Percentiles rank a stretch among this genome's conserved stretches.
phyloP scores from a whole-genome alignment of 2,888 invertebrate species.

The Drosophila anomelani region DNA sequence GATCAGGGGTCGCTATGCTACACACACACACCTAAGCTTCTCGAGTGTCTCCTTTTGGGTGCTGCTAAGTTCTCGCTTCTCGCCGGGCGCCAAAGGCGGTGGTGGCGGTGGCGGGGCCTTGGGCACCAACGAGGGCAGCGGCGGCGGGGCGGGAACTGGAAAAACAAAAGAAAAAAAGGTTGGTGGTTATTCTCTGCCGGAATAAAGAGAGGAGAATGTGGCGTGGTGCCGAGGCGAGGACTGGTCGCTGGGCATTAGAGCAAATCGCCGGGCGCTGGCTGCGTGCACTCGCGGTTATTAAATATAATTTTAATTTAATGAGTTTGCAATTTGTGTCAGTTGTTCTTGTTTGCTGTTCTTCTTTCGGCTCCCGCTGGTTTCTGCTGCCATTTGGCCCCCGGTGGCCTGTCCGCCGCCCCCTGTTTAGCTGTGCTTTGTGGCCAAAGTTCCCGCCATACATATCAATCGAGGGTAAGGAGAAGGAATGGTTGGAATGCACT shows the following conservation, averaged over 20 bases:
- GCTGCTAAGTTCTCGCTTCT: constrained; percentile 87
- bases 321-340: constrained; percentile 80
- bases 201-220: constrained; percentile 13
- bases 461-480: constrained; percentile 60
- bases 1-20: constrained; percentile 8
- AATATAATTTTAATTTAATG: constrained; percentile 80
- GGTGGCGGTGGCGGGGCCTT: constrained; percentile 90
- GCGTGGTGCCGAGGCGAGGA: constrained; percentile 32
- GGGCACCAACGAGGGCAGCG: constrained; percentile 83
- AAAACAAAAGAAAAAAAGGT: constrained; percentile 20
- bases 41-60: constrained; percentile 89
- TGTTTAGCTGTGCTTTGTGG: constrained; percentile 23
- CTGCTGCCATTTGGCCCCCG: not conserved
- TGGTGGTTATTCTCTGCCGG: constrained; percentile 23
- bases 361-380: constrained; percentile 27
- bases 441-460: constrained; percentile 67
- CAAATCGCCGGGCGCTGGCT: constrained; percentile 76
- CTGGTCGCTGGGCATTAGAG: constrained; percentile 48
- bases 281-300: constrained; percentile 75
- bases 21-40: constrained; percentile 88
- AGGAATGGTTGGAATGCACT: constrained; percentile 18
- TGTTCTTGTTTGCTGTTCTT: constrained; percentile 56
- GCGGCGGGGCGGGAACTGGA: constrained; percentile 84
- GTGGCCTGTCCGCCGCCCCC: not conserved
- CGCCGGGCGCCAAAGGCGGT: constrained; percentile 86